Conservation (phyloP, 2,888 invertebrate species). For the Cheiracanthium punctorium region DNA sequence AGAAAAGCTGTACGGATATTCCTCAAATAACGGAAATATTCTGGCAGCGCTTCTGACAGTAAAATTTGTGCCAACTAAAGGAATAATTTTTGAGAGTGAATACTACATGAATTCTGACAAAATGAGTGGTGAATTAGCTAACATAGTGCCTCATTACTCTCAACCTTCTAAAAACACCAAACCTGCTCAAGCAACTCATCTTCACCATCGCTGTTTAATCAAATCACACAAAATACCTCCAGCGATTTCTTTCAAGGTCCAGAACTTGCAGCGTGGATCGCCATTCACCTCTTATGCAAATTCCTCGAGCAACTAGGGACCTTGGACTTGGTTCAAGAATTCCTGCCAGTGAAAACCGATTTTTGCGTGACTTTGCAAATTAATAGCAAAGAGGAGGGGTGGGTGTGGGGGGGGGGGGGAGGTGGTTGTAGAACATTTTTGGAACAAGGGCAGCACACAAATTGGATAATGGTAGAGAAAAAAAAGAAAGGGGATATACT, state of each 20-base stretch:
- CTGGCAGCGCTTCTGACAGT: no score
- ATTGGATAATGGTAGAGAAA: slow-evolving; percentile 21
- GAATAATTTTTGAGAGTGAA: no score
- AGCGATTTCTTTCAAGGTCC: slow-evolving; percentile 14
- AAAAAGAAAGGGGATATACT: no score
- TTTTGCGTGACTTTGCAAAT: slow-evolving; percentile 12
- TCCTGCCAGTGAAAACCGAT: slow-evolving; percentile 5
- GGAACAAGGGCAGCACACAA: slow-evolving; percentile 51
- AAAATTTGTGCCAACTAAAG: no score
- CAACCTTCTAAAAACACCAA: no score
- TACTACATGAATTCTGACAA: no score
- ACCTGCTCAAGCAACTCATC: no score
- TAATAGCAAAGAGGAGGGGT: neutral
- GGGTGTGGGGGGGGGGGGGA: neutral
- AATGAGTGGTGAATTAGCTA: no score
- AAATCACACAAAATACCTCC: slow-evolving; percentile 20
- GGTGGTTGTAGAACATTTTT: neutral
- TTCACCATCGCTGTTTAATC: neutral
- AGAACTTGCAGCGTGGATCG: slow-evolving; percentile 6
- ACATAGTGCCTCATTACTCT: no score
- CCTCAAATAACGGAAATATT: no score
- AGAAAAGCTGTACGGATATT: no score
- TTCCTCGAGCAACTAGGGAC: neutral
- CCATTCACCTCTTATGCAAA: slow-evolving; percentile 20
- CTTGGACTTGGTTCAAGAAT: slow-evolving; percentile 43